Base-by-base conservation (phyloP, 2,113 vertebrate species). In the Quiscalus mexicanus region DNA sequence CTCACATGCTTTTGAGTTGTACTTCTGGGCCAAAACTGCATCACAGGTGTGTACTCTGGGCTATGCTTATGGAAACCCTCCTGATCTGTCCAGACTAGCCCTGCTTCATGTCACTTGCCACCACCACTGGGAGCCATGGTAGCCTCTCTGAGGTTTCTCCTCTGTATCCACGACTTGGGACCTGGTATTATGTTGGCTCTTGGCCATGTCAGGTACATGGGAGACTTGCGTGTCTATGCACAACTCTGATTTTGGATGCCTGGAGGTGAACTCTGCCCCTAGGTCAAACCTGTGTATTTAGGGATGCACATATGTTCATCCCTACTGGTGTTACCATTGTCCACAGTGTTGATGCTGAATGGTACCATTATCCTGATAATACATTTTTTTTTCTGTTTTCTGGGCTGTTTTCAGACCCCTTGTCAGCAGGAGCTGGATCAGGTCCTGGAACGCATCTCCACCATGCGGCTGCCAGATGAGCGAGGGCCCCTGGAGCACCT, bases 401-500 rank as follows among this genome's bases (percentile, higher is more conserved):
- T 94, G 89, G 65, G 13, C 37, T 84, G 50, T 91, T 91, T 87
- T 28, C 97, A 99, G 99, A 99, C 98, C 24, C 97, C 98, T 76
- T 99, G 99, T 98, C 98, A 99, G 97, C 98, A 98, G 97, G 99
- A 99, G 94, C 64, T 99, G 97, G 98, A 99, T 97, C 98, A 97
- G 90, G 99, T 99, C 90, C 96, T 99, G 88, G 99, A 99, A 93
- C 98, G 99, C 81, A 99, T 99, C 95, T 99, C 99, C 15, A 98
- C 98, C 93, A 99, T 99, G 98, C 98, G 98, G 78, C 95, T 99
- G 49, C 98, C 98, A 0, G 99, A 99, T 86, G 99, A 99, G 81
- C 98, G 99, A 74, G 99, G 99, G 11, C 98, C 98, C 0, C 96
- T 99, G 97, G 99, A 99, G 92, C 98, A 99, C 84, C 99, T 99